Percentiles rank a stretch among this genome's conserved stretches.
phyloP scores from a whole-genome alignment of 2,888 invertebrate species.

The Drosophila atripex region DNA sequence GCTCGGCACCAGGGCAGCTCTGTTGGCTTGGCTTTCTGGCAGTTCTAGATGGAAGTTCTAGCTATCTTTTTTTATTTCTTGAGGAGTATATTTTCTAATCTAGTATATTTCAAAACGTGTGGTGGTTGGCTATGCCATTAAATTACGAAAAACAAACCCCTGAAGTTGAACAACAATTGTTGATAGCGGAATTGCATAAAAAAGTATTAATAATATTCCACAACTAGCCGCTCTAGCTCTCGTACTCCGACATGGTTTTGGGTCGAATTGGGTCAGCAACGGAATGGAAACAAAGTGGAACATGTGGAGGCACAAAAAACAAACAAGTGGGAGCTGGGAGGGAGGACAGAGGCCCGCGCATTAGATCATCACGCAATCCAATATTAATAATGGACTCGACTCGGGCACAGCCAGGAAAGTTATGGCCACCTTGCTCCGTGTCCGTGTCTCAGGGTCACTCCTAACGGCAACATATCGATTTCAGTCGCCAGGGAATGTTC shows the following conservation, averaged over 20 bases:
- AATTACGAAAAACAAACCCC: no score
- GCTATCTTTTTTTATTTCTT: background rate
- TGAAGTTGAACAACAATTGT: background rate
- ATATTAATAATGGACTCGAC: constrained; percentile 45
- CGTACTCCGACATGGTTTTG: constrained; percentile 21
- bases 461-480: constrained; percentile 61
- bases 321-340: background rate
- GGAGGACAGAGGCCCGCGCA: constrained; percentile 16
- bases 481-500: constrained; percentile 19
- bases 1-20: constrained; percentile 11
- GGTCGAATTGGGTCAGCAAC: constrained; percentile 55
- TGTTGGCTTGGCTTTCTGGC: constrained; percentile 3
- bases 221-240: background rate
- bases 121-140: no score
- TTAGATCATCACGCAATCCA: constrained; percentile 65
- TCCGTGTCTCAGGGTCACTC: constrained; percentile 62
- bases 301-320: constrained; percentile 40
- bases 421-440: constrained; percentile 21
- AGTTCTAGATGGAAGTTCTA: background rate
- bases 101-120: background rate
- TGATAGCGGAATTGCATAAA: background rate
- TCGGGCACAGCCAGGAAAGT: constrained; percentile 16
- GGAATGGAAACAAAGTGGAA: constrained; percentile 19
- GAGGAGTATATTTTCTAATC: background rate
- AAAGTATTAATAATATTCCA: no score